A percentile compares a stretch with the other conserved stretches of the same genome.
phyloP scores from a whole-genome alignment of 2,888 invertebrate genomes.

The Synanthedon myopaeformis region DNA sequence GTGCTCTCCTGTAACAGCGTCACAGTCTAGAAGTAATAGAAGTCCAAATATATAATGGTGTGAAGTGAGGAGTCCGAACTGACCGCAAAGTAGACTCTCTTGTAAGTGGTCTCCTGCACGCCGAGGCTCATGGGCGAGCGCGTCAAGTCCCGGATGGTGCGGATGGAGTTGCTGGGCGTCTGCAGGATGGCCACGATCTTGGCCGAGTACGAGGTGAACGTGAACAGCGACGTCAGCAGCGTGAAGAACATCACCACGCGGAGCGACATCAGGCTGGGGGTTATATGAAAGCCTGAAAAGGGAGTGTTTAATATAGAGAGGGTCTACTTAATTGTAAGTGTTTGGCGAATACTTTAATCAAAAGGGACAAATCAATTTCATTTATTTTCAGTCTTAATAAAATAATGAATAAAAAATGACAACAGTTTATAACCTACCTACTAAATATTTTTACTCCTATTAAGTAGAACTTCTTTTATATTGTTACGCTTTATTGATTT shows the following conservation, averaged over 20 bases:
- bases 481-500: no score
- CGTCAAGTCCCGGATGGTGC: constrained; percentile 64
- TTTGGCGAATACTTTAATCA: no score
- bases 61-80: neutral
- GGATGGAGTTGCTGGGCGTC: constrained; percentile 71
- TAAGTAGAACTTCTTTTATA: no score
- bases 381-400: no score
- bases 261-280: constrained; percentile 56
- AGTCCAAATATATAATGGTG: neutral
- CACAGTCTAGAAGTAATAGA: no score
- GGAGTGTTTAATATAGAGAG: no score
- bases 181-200: constrained; percentile 74
- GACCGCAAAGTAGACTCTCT: constrained; percentile 68
- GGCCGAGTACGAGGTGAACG: constrained; percentile 75
- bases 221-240: constrained; percentile 66
- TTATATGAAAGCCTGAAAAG: constrained; percentile 48
- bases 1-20: constrained; percentile 53
- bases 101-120: constrained; percentile 72
- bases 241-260: constrained; percentile 68
- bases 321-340: no score
- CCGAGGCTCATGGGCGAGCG: constrained; percentile 67
- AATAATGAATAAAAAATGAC: no score
- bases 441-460: no score
- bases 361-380: no score
- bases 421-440: no score